Conservation (phyloP, 2,113 vertebrate species). For the Malaclemys terrapin region DNA sequence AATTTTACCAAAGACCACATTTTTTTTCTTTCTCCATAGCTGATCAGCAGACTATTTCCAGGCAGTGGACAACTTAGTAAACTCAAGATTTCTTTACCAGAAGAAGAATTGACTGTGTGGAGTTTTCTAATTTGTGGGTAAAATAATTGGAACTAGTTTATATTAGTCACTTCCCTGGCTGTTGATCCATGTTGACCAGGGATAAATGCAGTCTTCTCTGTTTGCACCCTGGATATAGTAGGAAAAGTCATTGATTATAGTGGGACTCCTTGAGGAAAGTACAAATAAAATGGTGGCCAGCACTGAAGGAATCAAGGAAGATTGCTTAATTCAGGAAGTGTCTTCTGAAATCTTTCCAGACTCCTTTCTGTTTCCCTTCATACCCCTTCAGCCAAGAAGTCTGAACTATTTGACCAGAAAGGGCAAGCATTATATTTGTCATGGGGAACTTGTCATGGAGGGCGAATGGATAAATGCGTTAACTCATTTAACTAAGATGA, state of each 20-base stretch:
- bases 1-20: neutral
- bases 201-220: neutral
- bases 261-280: neutral
- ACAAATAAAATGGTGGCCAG: neutral
- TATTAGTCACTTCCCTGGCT: neutral
- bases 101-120: neutral
- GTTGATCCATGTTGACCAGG: neutral
- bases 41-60: neutral
- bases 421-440: neutral
- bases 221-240: neutral
- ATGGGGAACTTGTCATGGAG: neutral
- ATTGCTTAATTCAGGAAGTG: neutral
- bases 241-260: neutral
- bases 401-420: neutral
- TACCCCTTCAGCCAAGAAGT: neutral
- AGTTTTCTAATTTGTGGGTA: neutral
- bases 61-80: neutral
- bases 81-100: neutral
- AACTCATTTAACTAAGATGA: constrained; percentile 72
- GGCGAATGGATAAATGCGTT: neutral
- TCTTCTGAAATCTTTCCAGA: neutral
- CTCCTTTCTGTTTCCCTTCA: neutral
- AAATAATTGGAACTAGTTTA: neutral
- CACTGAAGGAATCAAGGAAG: neutral
- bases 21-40: neutral